phyloP scores from a whole-genome alignment of 2,888 invertebrate genomes.

The Timema podura region DNA sequence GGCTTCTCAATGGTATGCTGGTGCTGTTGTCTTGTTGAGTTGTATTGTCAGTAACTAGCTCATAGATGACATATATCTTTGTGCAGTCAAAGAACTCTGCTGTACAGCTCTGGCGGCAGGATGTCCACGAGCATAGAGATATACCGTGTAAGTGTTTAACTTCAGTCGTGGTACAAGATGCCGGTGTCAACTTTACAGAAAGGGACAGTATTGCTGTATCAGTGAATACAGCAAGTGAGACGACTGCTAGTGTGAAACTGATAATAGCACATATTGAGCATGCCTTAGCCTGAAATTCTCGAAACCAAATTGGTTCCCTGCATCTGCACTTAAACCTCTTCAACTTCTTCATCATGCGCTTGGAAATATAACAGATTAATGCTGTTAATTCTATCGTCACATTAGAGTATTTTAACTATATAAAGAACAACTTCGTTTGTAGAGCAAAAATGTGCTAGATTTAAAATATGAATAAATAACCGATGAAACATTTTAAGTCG shows the following conservation, averaged over 20 bases:
- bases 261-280: slow-evolving; percentile 32
- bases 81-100: slow-evolving; percentile 38
- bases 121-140: slow-evolving; percentile 40
- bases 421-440: not conserved
- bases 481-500: too few relatives aligned
- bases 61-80: slow-evolving; percentile 37
- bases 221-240: slow-evolving; percentile 33
- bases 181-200: slow-evolving; percentile 29
- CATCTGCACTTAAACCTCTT: too few relatives aligned
- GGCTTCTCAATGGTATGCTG: too few relatives aligned
- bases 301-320: slow-evolving; percentile 26
- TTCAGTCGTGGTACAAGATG: slow-evolving; percentile 29
- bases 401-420: not conserved
- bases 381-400: not conserved
- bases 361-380: slow-evolving; percentile 18
- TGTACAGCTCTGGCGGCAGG: slow-evolving; percentile 41
- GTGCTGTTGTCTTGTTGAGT: too few relatives aligned
- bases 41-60: slow-evolving; percentile 13
- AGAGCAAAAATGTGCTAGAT: not conserved
- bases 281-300: slow-evolving; percentile 30
- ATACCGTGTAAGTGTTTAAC: slow-evolving; percentile 32
- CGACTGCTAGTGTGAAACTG: slow-evolving; percentile 29
- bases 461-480: not conserved
- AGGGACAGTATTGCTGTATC: slow-evolving; percentile 39
- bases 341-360: too few relatives aligned